Conservation (phyloP, 2,888 invertebrate genomes). For the Pimpla rufipes region DNA sequence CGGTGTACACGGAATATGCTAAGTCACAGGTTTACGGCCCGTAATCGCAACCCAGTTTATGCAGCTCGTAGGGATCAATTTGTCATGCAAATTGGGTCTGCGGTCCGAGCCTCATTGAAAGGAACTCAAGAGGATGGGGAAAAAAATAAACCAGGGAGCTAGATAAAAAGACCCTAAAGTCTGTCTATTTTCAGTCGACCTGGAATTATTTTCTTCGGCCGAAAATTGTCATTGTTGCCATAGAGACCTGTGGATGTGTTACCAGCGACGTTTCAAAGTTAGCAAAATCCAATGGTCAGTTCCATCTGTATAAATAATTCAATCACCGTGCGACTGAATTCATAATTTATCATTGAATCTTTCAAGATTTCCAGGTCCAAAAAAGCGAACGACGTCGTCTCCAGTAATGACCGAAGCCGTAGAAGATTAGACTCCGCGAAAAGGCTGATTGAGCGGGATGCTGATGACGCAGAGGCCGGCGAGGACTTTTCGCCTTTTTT, state of each 20-base stretch:
- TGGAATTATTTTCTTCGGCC: no score
- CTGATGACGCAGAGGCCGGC: background rate
- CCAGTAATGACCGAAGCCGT: background rate
- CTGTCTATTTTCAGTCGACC: background rate
- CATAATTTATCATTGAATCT: background rate
- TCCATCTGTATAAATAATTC: no score
- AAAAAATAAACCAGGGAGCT: slow-evolving; percentile 32
- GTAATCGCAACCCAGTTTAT: slow-evolving; percentile 59
- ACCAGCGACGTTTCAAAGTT: no score
- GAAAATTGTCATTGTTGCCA: no score
- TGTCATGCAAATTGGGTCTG: slow-evolving; percentile 61
- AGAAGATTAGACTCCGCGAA: background rate
- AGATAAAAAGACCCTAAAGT: background rate
- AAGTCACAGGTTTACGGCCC: slow-evolving; percentile 63
- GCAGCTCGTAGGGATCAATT: slow-evolving; percentile 55
- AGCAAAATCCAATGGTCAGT: no score
- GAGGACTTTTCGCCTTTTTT: background rate
- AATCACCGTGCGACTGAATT: no score
- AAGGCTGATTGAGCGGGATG: background rate
- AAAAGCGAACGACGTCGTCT: background rate
- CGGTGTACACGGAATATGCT: slow-evolving; percentile 54
- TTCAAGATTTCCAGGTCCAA: background rate
- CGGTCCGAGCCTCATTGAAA: slow-evolving; percentile 36
- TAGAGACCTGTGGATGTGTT: no score
- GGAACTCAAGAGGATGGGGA: background rate